phyloP scores from a whole-genome alignment of 2,113 vertebrate genomes.

The Phylloscopus trochilus region DNA sequence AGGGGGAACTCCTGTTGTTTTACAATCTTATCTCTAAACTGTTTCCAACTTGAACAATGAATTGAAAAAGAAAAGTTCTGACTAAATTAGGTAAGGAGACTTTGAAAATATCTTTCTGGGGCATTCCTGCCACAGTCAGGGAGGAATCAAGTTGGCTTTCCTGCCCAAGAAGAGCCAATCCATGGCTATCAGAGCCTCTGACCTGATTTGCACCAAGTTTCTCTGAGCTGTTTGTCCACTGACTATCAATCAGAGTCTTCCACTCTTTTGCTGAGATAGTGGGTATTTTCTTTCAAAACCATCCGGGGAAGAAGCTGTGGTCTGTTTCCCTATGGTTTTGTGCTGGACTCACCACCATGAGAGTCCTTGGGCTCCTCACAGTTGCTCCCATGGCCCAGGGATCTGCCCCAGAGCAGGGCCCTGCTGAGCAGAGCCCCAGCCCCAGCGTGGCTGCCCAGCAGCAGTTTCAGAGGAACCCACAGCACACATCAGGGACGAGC shows the following conservation, averaged over 20 bases:
- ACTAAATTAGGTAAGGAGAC: not conserved
- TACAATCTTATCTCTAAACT: not conserved
- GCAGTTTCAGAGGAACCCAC: not conserved
- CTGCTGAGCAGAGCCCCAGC: not conserved
- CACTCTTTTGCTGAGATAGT: not conserved
- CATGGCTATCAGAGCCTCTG: not conserved
- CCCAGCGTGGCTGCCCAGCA: not conserved
- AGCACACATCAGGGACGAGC: rapidly evolving
- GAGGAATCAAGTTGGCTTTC: not conserved
- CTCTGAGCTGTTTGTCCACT: not conserved
- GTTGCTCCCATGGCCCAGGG: not conserved
- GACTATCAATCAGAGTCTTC: not conserved
- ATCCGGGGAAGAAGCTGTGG: not conserved
- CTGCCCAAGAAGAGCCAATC: not conserved
- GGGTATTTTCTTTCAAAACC: not conserved
- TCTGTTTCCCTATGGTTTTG: not conserved
- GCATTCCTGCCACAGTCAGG: not conserved
- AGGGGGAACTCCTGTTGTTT: not conserved
- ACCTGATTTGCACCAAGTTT: not conserved
- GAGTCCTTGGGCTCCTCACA: not conserved
- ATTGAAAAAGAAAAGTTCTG: not conserved
- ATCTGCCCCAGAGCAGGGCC: not conserved
- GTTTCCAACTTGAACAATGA: not conserved
- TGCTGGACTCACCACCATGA: not conserved
- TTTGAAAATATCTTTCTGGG: not conserved